Conservation (phyloP, 2,113 vertebrate species). For the Python bivittatus region DNA sequence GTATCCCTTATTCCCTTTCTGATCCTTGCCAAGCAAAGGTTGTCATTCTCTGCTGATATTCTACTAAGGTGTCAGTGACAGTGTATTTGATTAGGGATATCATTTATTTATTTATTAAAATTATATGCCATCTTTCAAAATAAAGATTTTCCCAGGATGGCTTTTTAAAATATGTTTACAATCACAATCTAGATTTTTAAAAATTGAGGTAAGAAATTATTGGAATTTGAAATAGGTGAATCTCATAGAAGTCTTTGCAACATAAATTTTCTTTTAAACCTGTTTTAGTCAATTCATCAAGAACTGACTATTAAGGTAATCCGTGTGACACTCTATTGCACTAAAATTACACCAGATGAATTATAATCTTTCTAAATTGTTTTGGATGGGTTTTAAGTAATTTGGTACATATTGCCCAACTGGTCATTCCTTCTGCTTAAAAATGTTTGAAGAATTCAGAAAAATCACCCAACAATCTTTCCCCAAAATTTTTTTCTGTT, state of each 20-base stretch:
- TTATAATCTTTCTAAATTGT: neutral
- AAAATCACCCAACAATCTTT: neutral
- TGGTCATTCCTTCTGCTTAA: neutral
- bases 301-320: neutral
- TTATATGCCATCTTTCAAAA: neutral
- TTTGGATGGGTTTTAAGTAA: neutral
- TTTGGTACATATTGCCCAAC: neutral
- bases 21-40: neutral
- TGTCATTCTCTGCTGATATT: neutral
- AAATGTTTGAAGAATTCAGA: neutral
- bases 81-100: neutral
- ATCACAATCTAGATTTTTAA: neutral
- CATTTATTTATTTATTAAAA: neutral
- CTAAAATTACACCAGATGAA: neutral
- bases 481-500: neutral
- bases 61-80: neutral
- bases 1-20: neutral
- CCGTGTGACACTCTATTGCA: neutral
- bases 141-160: neutral
- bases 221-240: neutral
- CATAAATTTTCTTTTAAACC: neutral
- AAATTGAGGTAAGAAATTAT: neutral
- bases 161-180: neutral
- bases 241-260: neutral
- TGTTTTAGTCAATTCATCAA: neutral